Percentiles rank a stretch among this genome's conserved stretches.
phyloP scores from a whole-genome alignment of 2,797 vertebrate genomes.

The Eulemur rubriventer region DNA sequence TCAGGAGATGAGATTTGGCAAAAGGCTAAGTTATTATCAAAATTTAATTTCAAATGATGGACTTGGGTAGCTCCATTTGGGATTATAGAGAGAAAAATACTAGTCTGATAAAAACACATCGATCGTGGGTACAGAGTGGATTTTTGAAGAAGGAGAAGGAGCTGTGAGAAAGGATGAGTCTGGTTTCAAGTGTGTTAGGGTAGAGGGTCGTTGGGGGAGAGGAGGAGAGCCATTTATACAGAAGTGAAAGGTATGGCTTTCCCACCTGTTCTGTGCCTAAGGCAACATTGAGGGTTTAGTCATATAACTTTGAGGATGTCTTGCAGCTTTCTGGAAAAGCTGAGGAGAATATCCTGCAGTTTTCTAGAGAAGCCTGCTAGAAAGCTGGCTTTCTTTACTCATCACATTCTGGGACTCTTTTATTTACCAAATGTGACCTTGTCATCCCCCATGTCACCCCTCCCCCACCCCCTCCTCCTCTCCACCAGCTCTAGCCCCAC shows the following conservation, averaged over 20 bases:
- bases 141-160: background rate
- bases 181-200: background rate
- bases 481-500: background rate
- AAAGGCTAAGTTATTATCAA: background rate
- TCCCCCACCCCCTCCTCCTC: background rate
- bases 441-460: fast-evolving
- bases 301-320: background rate
- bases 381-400: background rate
- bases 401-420: background rate
- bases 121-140: background rate
- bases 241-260: background rate
- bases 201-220: fast-evolving
- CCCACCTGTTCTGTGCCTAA: background rate
- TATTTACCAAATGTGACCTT: background rate
- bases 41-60: background rate
- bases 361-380: background rate
- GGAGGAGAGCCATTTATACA: background rate
- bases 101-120: background rate
- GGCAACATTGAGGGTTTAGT: background rate
- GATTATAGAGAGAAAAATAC: background rate
- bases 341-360: background rate
- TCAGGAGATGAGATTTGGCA: background rate
- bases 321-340: background rate
- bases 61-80: background rate
- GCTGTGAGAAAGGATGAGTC: background rate